Evolutionary conservation across 2,888 invertebrate species (phyloP).

Genomic region (Atethmia centrago): DNA sequence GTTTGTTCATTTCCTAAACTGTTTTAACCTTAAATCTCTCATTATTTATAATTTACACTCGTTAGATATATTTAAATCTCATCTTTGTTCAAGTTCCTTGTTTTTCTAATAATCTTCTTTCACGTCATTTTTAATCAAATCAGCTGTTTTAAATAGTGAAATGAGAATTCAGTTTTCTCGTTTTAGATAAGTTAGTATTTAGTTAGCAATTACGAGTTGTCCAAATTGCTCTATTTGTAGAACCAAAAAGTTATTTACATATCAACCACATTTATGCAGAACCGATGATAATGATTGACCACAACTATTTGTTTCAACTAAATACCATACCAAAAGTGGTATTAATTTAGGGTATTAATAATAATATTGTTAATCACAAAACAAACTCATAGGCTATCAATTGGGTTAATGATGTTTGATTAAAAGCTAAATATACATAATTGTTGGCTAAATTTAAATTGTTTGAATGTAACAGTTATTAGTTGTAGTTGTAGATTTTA

Average conservation of each 20-base stretch:
- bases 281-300: slow-evolving; percentile 1
- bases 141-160: background rate
- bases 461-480: slow-evolving; percentile 6
- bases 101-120: background rate
- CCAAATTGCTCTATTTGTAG: background rate
- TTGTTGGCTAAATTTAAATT: slow-evolving; percentile 7
- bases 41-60: background rate
- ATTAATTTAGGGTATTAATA: slow-evolving; percentile 12
- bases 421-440: slow-evolving; percentile 22
- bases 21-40: slow-evolving; percentile 16
- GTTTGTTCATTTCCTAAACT: slow-evolving; percentile 28
- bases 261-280: background rate
- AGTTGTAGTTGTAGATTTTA: background rate
- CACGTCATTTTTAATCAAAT: background rate
- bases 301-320: slow-evolving; percentile 19
- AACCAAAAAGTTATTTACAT: background rate
- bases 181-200: too few species aligned
- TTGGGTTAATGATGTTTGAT: slow-evolving; percentile 29
- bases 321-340: slow-evolving; percentile 13
- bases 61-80: background rate
- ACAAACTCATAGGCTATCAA: slow-evolving; percentile 23
- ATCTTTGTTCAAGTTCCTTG: background rate
- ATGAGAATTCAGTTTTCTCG: background rate
- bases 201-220: background rate
- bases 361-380: slow-evolving; percentile 16